phyloP scores from a whole-genome alignment of 2,113 vertebrate genomes.

The Ophiodon elongatus region DNA sequence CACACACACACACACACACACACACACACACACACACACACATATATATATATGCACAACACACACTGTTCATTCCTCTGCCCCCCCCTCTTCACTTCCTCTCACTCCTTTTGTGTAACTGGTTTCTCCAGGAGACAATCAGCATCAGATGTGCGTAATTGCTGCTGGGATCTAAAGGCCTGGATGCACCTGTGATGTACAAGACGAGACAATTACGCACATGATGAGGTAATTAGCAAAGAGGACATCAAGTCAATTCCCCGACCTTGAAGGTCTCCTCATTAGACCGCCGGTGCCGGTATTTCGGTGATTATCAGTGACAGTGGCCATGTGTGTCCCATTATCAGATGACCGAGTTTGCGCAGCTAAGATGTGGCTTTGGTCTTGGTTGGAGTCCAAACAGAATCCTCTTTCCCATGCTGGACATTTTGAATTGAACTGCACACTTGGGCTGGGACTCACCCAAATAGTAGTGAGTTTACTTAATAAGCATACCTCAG shows the following conservation, averaged over 20 bases:
- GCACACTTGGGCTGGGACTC: background rate
- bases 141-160: conserved; percentile 76
- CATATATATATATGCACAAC: background rate
- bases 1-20: no score
- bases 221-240: conserved; percentile 67
- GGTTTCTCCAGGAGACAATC: conserved; percentile 61
- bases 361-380: conserved; percentile 51
- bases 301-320: conserved; percentile 58
- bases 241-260: conserved; percentile 52
- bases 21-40: no score
- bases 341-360: conserved; percentile 56
- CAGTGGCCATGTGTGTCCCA: conserved; percentile 71
- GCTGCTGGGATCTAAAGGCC: conserved; percentile 56
- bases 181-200: conserved; percentile 67
- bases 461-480: background rate
- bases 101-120: conserved; percentile 17
- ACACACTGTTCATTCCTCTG: conserved; percentile 46
- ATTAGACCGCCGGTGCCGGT: conserved; percentile 36
- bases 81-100: conserved; percentile 41
- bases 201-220: conserved; percentile 65
- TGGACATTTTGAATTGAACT: conserved; percentile 10
- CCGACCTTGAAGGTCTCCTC: conserved; percentile 61
- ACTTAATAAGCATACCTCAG: background rate
- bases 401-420: background rate
- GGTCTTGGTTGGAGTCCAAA: conserved; percentile 32